Evolutionary conservation across 2,113 vertebrate species (phyloP).

Genomic region (Scomber japonicus): DNA sequence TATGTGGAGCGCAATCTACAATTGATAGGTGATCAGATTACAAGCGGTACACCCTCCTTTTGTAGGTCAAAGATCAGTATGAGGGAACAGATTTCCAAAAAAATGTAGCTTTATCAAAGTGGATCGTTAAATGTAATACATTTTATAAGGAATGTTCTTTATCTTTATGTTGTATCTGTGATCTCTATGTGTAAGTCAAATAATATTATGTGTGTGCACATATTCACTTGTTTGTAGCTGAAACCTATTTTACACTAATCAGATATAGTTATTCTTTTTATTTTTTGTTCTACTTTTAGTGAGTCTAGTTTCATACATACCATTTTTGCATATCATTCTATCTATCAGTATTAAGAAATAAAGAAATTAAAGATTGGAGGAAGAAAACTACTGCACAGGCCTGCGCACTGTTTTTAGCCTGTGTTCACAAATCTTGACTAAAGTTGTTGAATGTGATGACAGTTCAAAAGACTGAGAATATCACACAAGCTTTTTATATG

Average conservation of each 20-base stretch:
- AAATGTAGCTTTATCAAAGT: not conserved
- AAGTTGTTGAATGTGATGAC: conserved; percentile 46
- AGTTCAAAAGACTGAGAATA: conserved; percentile 48
- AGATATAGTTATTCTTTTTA: conserved; percentile 5
- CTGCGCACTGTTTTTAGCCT: conserved; percentile 10
- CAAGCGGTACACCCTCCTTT: conserved; percentile 1
- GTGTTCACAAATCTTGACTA: conserved; percentile 27
- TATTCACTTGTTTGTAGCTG: not conserved
- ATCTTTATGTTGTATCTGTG: not conserved
- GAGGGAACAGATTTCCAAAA: not conserved
- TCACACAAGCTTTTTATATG: conserved; percentile 39
- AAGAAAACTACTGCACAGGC: not conserved
- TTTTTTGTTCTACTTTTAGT: not conserved
- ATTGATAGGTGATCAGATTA: conserved; percentile 24
- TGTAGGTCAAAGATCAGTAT: conserved; percentile 28
- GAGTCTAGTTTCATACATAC: not conserved
- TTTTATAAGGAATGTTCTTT: not conserved
- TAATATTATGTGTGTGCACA: not conserved
- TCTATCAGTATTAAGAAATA: not conserved
- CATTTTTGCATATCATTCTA: not conserved
- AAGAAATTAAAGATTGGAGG: not conserved
- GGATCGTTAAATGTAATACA: not conserved
- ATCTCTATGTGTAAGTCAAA: not conserved
- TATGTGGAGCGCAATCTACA: conserved; percentile 13
- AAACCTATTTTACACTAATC: not conserved